Percentiles rank a stretch among this genome's conserved stretches.
Conservation (phyloP, 2,888 invertebrate genomes). For the Incurvaria masculella region DNA sequence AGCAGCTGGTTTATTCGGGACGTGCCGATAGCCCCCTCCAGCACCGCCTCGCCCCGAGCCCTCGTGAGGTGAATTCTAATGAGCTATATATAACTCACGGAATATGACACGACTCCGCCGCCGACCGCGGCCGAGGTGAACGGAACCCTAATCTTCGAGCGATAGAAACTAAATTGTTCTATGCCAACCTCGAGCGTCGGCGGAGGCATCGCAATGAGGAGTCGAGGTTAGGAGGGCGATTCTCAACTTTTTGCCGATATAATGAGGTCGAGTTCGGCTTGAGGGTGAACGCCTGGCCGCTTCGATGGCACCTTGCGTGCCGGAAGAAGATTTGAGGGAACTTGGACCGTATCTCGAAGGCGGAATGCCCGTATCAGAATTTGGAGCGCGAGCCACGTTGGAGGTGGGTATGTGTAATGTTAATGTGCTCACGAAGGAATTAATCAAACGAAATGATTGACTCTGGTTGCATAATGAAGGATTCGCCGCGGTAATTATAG, state of each 20-base stretch:
- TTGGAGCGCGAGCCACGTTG: too few relatives aligned
- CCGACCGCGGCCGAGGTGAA: background rate
- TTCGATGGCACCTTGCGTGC: too few relatives aligned
- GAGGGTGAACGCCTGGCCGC: background rate
- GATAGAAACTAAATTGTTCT: background rate
- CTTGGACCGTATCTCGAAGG: too few relatives aligned
- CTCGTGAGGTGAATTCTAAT: background rate
- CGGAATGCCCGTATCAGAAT: too few relatives aligned
- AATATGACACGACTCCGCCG: background rate
- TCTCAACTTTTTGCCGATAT: background rate
- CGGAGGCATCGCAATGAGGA: background rate
- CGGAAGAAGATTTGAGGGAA: too few relatives aligned
- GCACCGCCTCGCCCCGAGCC: background rate
- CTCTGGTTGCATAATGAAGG: background rate
- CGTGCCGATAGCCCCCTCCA: conserved; percentile 25
- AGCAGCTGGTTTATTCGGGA: conserved; percentile 55
- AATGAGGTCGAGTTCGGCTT: background rate
- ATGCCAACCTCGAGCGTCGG: background rate
- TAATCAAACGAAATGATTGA: background rate
- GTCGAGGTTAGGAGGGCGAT: background rate
- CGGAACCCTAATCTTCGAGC: background rate
- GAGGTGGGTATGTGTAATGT: background rate
- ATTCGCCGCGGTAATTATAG: background rate
- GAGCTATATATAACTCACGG: background rate
- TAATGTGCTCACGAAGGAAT: background rate